Conservation (phyloP, 2,888 invertebrate genomes). For the Hartigia nigra region DNA sequence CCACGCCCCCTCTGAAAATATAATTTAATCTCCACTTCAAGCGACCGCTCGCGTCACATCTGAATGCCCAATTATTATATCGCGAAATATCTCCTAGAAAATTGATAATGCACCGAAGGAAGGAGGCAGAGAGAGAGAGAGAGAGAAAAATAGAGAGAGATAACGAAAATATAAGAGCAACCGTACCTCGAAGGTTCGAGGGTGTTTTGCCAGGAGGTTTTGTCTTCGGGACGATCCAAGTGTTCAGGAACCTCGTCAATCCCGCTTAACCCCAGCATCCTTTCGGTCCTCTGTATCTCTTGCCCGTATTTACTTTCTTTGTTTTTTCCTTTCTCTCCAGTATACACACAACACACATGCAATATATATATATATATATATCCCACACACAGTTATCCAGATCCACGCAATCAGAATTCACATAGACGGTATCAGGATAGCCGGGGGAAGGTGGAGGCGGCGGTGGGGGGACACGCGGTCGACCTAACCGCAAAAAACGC, state of each 20-base stretch:
- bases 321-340: neutral
- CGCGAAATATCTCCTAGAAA: constrained; percentile 56
- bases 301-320: neutral
- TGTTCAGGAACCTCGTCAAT: constrained; percentile 6
- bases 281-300: neutral
- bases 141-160: constrained; percentile 15
- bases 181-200: neutral
- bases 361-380: no score
- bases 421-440: neutral
- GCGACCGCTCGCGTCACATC: constrained; percentile 31
- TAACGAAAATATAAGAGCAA: neutral
- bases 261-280: neutral
- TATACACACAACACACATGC: no score
- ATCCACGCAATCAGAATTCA: no score
- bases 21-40: constrained; percentile 43
- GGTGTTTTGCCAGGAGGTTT: no score
- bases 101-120: constrained; percentile 50
- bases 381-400: no score
- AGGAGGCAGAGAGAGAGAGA: constrained; percentile 18
- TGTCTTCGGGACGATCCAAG: neutral
- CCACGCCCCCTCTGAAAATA: constrained; percentile 28
- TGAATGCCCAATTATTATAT: constrained; percentile 62
- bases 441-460: neutral
- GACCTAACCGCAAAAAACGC: constrained; percentile 52
- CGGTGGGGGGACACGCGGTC: neutral